phyloP scores from a whole-genome alignment of 1,140 invertebrate species.

The Copidosoma floridanum region DNA sequence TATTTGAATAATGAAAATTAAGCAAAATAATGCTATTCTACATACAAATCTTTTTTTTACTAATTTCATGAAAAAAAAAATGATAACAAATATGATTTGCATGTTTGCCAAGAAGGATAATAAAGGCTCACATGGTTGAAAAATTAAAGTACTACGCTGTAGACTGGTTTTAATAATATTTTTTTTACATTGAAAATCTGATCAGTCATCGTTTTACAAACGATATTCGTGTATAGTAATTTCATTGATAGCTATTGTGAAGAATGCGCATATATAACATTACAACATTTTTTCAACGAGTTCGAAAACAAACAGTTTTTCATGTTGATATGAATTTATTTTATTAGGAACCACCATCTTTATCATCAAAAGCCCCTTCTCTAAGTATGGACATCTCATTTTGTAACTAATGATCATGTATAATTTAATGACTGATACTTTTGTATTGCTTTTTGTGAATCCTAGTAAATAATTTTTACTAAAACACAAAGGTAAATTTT shows the following conservation, averaged over 20 bases:
- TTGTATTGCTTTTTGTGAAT: conserved; percentile 19
- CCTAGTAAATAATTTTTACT: conserved; percentile 21
- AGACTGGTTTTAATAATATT: not conserved
- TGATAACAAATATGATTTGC: too few relatives aligned
- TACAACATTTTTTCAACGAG: not conserved
- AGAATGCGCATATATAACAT: too few relatives aligned
- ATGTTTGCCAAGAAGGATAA: too few relatives aligned
- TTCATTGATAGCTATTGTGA: too few relatives aligned
- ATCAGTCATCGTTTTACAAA: too few relatives aligned
- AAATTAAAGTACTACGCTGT: not conserved
- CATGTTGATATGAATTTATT: too few relatives aligned
- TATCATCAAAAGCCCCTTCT: not conserved
- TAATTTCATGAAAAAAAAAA: not conserved
- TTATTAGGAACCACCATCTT: not conserved
- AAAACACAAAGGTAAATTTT: conserved; percentile 12
- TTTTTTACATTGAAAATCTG: too few relatives aligned
- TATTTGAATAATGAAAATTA: too few relatives aligned
- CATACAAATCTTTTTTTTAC: conserved; percentile 28
- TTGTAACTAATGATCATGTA: conserved; percentile 17
- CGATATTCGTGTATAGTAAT: too few relatives aligned
- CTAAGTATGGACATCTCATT: conserved; percentile 1
- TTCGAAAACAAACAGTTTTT: too few relatives aligned
- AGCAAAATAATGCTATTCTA: conserved; percentile 46
- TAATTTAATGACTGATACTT: conserved; percentile 23
- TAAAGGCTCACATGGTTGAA: too few relatives aligned